These are phyloP conservation scores for Naja naja DNA, from an alignment of 2,113 vertebrate species.

Conservation along the genomic window DNA sequence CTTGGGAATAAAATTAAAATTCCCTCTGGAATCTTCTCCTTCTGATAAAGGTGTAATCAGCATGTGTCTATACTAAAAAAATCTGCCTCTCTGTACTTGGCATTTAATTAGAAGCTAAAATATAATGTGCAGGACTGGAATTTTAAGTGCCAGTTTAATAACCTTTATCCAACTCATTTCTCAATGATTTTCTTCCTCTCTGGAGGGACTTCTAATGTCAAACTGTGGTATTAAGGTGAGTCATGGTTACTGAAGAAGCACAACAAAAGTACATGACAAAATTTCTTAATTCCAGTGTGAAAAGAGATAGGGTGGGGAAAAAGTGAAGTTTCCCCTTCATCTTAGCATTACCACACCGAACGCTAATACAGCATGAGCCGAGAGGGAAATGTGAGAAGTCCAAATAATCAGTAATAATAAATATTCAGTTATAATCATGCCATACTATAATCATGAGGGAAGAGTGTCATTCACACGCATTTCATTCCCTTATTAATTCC, in stretches of 20 bases:
- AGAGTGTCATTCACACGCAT: background rate
- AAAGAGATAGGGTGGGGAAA: background rate
- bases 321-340: slow-evolving; percentile 32
- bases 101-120: slow-evolving; percentile 72
- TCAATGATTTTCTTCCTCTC: slow-evolving; percentile 72
- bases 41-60: slow-evolving; percentile 35
- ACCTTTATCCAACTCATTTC: slow-evolving; percentile 73
- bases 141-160: slow-evolving; percentile 76
- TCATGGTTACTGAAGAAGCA: slow-evolving; percentile 59
- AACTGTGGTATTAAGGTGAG: slow-evolving; percentile 70
- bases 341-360: slow-evolving; percentile 35
- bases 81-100: slow-evolving; percentile 49
- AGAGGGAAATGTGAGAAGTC: slow-evolving; percentile 18
- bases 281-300: slow-evolving; percentile 60
- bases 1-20: slow-evolving; percentile 24
- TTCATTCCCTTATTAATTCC: background rate
- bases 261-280: slow-evolving; percentile 61
- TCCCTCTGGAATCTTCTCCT: slow-evolving; percentile 12
- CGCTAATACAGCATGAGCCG: slow-evolving; percentile 13
- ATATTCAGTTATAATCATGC: slow-evolving; percentile 3
- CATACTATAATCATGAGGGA: background rate
- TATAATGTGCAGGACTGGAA: slow-evolving; percentile 66
- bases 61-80: slow-evolving; percentile 39
- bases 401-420: slow-evolving; percentile 32
- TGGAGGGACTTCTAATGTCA: slow-evolving; percentile 72